phyloP scores from a whole-genome alignment of 2,797 vertebrate genomes.

The Dermochelys coriacea region DNA sequence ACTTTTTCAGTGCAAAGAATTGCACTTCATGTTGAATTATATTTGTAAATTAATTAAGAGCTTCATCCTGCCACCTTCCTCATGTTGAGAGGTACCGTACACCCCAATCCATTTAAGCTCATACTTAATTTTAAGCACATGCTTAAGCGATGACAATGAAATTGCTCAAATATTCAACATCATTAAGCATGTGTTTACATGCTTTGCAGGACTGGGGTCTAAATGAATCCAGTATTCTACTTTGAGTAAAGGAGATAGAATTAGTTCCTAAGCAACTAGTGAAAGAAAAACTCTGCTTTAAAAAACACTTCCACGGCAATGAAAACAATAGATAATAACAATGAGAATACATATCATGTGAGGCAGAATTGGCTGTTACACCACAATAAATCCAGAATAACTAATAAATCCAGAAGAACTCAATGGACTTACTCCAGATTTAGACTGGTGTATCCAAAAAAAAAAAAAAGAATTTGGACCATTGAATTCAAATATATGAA shows the following conservation, averaged over 20 bases:
- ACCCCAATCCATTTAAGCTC: background rate
- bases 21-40: conserved; percentile 66
- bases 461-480: background rate
- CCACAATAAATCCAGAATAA: background rate
- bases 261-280: conserved; percentile 47
- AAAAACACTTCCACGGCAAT: background rate
- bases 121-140: conserved; percentile 24
- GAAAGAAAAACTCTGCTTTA: conserved; percentile 8
- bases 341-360: background rate
- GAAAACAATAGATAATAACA: background rate
- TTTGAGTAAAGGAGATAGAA: conserved; percentile 42
- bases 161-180: conserved; percentile 43
- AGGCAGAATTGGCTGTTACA: background rate
- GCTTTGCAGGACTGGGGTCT: background rate
- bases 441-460: background rate
- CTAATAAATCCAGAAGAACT: background rate
- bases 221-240: conserved; percentile 22
- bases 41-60: conserved; percentile 70
- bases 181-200: conserved; percentile 54
- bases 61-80: conserved; percentile 55
- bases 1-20: conserved; percentile 51
- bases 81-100: conserved; percentile 30
- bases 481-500: background rate
- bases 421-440: conserved; percentile 33
- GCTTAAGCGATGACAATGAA: background rate